Base-by-base conservation (phyloP, 1,140 invertebrate species). In the Drosophila virilis region DNA sequence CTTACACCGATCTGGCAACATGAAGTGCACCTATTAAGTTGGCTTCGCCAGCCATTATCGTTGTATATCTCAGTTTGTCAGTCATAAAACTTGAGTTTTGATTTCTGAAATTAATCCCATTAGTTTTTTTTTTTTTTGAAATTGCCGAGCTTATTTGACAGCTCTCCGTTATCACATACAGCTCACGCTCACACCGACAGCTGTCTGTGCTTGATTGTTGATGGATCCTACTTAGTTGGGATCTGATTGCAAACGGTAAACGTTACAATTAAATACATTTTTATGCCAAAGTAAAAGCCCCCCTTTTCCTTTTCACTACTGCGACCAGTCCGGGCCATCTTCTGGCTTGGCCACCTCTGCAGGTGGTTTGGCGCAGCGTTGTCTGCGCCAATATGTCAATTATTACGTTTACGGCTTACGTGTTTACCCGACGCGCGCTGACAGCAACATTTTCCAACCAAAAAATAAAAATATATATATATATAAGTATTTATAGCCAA, bases 341-440 rank as follows among this genome's bases (percentile, higher is more conserved):
- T 13, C 13, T 42, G 6, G 22, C 6, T 33, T 32, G 6, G 42
- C 43, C 13, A 10, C 22, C 32, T 35, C 40, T 54, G 15, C 62
- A 66, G 42, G 54, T 59, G 54, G 54, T 38, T 13, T 48, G 50
- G 50, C 50, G 32, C 12, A 52, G 10, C 32, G 33, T 22, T 64
- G 59, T 80, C 59, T 59, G 38, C 59, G 50, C 58, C 67, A 77
- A 84, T 80, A 76, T 83, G 81, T 84, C 81, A 84, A 84, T 83
- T 84, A 61, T 84, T 61, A 75, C 77, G 77, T 67, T 60, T 73
- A 84, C 65, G 71, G 51, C n/a, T 54, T 37, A 54, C 51, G 45
- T 76, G 74, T 77, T 74, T 77, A 46, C 52, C 57, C 58, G 60
- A 74, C 33, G n/a, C 37, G 60, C 51, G 64, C 65, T 70, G 55